phyloP scores from a whole-genome alignment of 2,113 vertebrate species.

The Pristiophorus japonicus region DNA sequence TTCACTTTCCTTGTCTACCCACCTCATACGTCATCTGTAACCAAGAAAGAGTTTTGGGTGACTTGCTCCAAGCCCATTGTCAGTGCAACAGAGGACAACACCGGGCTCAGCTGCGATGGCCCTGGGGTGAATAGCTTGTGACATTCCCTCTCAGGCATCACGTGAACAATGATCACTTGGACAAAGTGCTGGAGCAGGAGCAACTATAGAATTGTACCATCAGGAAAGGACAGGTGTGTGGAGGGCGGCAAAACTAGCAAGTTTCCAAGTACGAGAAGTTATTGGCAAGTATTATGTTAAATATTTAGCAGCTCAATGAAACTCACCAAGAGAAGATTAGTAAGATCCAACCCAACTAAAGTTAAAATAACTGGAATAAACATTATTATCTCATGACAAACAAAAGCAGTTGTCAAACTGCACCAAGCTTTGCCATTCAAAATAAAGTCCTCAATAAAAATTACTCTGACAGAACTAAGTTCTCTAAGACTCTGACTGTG shows the following conservation, averaged over 20 bases:
- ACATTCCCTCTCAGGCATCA: background rate
- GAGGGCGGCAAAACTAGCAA: background rate
- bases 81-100: background rate
- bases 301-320: background rate
- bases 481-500: background rate
- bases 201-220: background rate
- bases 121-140: background rate
- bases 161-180: background rate
- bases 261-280: background rate
- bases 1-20: background rate
- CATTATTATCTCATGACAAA: background rate
- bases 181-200: no score
- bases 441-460: background rate
- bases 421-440: background rate
- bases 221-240: background rate
- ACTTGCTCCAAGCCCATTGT: background rate
- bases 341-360: background rate
- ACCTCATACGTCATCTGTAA: background rate
- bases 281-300: background rate
- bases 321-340: background rate
- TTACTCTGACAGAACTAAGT: background rate
- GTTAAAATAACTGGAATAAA: slow-evolving; percentile 6
- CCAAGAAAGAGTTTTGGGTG: background rate
- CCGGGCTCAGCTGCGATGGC: background rate
- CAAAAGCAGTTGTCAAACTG: background rate